Evolutionary conservation across 1,140 invertebrate genomes (phyloP), one percentile per base, ranked within the genome.

Genomic region (Heliconius himera): DNA sequence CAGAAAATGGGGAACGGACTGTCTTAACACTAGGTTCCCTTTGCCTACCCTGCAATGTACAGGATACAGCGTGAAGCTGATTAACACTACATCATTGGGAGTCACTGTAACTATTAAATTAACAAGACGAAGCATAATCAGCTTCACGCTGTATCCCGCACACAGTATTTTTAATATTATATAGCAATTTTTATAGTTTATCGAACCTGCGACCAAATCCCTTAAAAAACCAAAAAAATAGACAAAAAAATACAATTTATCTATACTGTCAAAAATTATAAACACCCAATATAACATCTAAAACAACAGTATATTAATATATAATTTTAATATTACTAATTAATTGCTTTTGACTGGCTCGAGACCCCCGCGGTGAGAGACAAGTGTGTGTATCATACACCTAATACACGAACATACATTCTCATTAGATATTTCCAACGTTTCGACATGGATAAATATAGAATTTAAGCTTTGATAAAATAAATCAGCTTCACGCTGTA

Each of bases 311-410:
- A 22, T 66, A 66, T 13, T 29, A 22, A 66, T 66, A 66, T 66
- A 66, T 66, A 66, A 11, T 13, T 66, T 66, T 66, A 66, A 66
- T 66, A 66, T 66, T 6, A 13, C 22, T 26, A 29, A 66, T 66
- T 66, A 66, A 66, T 66, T 16, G 60, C 60, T 66, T 66, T 22
- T 66, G 26, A 66, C 60, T 29, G 22, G 60, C 22, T 13, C 5
- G 60, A 66, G 60, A 66, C 60, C 60, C 60, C 60, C 60, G 60
- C 60, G 26, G 60, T 29, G 60, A 29, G 13, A 66, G 56, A 26
- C 60, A 16, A 66, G 60, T 66, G 60, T 66, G 11, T 66, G 60
- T 26, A 66, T 66, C 60, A 8, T 66, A 26, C 60, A 66, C 60
- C 26, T 66, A 66, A 66, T 66, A 22, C 60, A 66, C 9, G 13